Base-by-base conservation (phyloP, 2,113 vertebrate species). In the Otolemur garnettii region DNA sequence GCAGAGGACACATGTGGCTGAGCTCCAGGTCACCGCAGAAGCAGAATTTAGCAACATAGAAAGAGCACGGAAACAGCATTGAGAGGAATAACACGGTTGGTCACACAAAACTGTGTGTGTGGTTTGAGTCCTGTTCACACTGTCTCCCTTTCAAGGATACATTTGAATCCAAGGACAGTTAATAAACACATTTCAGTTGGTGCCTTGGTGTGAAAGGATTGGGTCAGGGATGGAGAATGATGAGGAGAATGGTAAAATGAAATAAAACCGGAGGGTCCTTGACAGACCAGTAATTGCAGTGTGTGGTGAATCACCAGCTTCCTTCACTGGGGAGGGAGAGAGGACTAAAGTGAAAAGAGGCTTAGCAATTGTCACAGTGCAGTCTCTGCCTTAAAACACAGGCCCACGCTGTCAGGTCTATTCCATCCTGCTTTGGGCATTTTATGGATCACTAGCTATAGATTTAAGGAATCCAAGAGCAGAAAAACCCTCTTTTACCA, bases 251-350 rank as follows among this genome's bases (percentile, higher is more conserved):
- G 38, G 53, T 33, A 21, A 21, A 42, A 42, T 13, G 2, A 14
- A 55, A 57, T 26, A 45, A 83, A 81, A 42, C 12, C 0, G n/a
- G 4, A 57, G 12, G 17, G 8, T 62, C 75, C 68, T 35, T 45
- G 74, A 24, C 4, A 7, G 17, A 28, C 3, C 17, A 9, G 15
- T 12, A 57, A 62, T 38, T 28, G 42, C 0, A 4, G 24, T 0
- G 7, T 1, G 30, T 59, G 55, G 18, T 14, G 53, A 59, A 26
- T 68, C 26, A 19, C 38, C 0, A 0, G 2, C 0, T 53, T 42
- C n/a, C 17, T 28, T 68, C 35, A 17, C n/a, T 10, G 9, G 2
- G 42, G 30, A 35, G 0, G 19, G n/a, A 45, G 42, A 66, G 45
- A 13, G 35, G 35, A 13, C 24, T 10, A 28, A 17, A n/a, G 66